Conservation (phyloP, 2,797 vertebrate genomes). For the Spondyliosoma cantharus region DNA sequence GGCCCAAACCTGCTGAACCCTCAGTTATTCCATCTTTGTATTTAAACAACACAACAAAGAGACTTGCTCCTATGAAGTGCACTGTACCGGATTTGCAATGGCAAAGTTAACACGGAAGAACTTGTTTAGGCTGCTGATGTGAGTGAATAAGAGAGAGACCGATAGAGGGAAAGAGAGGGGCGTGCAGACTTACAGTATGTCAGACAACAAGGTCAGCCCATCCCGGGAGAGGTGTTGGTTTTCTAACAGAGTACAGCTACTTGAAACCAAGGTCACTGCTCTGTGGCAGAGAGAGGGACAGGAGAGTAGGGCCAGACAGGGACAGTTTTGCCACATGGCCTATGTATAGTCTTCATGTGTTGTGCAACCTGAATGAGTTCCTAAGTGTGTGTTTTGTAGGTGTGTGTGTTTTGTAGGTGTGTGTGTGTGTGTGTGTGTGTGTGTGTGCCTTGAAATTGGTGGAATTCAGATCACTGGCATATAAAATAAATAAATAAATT, state of each 20-base stretch:
- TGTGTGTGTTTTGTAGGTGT: background rate
- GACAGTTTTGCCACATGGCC: slow-evolving; percentile 55
- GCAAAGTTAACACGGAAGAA: slow-evolving; percentile 38
- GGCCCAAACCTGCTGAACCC: slow-evolving; percentile 66
- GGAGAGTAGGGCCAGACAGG: slow-evolving; percentile 66
- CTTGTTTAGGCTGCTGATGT: slow-evolving; percentile 40
- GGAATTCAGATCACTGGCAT: slow-evolving; percentile 59
- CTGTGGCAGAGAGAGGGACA: slow-evolving; percentile 72
- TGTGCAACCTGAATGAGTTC: slow-evolving; percentile 18
- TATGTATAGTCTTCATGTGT: slow-evolving; percentile 31
- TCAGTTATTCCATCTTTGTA: slow-evolving; percentile 63
- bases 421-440: background rate
- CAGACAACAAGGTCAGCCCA: slow-evolving; percentile 84
- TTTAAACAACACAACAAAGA: slow-evolving; percentile 42
- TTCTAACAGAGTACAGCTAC: slow-evolving; percentile 82
- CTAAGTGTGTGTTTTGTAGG: slow-evolving; percentile 12
- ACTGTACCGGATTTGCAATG: slow-evolving; percentile 6
- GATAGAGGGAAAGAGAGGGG: slow-evolving; percentile 50
- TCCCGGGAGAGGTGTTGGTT: slow-evolving; percentile 85
- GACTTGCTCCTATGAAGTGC: slow-evolving; percentile 11
- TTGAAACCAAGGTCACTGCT: slow-evolving; percentile 85
- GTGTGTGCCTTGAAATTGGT: slow-evolving; percentile 20
- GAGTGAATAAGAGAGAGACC: slow-evolving; percentile 43
- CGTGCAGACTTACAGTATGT: slow-evolving; percentile 76
- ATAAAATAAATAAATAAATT: slow-evolving; percentile 54